phyloP scores from a whole-genome alignment of 2,888 invertebrate species.

The Invenusta paracnida region DNA sequence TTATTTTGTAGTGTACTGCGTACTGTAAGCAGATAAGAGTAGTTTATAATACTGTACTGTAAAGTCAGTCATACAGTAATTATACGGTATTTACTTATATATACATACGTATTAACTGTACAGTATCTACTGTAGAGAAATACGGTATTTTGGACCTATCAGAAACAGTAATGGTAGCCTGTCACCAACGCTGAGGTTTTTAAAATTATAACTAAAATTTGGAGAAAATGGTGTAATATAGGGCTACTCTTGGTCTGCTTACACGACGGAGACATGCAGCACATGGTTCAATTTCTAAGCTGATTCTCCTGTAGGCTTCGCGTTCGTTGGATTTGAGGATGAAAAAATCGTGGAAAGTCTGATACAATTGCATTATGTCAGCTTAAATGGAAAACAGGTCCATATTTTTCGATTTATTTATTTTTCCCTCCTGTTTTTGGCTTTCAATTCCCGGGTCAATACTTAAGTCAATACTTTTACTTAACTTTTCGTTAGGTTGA shows the following conservation, averaged over 20 bases:
- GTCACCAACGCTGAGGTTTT: too few species aligned
- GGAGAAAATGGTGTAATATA: too few species aligned
- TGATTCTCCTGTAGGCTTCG: conserved; percentile 40
- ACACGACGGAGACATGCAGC: not conserved
- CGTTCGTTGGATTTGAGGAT: conserved; percentile 45
- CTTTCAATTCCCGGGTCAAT: not conserved
- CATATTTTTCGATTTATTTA: not conserved
- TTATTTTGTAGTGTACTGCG: not conserved
- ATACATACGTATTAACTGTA: too few species aligned
- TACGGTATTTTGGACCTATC: too few species aligned
- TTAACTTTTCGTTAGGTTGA: conserved; percentile 43
- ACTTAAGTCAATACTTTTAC: not conserved
- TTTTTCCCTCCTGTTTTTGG: not conserved
- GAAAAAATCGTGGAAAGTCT: conserved; percentile 44
- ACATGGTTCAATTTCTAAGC: not conserved
- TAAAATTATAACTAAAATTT: too few species aligned
- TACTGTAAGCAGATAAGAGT: not conserved
- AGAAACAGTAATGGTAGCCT: too few species aligned
- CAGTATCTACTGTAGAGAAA: too few species aligned
- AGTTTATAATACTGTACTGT: too few species aligned
- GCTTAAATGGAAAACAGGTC: conserved; percentile 44
- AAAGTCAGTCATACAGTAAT: too few species aligned
- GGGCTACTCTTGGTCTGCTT: not conserved
- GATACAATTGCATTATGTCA: conserved; percentile 44
- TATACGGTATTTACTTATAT: too few species aligned